phyloP scores from a whole-genome alignment of 2,797 vertebrate species.

The Gymnoscopelus microlampas region DNA sequence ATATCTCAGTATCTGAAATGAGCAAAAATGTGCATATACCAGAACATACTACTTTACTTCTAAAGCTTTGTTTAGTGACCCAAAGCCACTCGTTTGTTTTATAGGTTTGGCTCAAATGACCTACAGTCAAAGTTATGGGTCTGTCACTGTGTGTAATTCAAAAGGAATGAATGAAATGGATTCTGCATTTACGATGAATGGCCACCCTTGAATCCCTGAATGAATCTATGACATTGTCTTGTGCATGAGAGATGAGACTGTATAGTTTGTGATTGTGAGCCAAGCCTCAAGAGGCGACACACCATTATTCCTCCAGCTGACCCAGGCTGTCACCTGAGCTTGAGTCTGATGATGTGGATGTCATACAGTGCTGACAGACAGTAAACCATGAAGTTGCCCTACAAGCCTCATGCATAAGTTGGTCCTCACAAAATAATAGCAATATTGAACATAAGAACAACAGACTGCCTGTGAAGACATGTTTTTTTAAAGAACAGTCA shows the following conservation, averaged over 20 bases:
- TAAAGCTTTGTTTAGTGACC: too few species aligned
- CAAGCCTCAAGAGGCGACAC: too few species aligned
- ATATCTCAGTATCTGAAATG: too few species aligned
- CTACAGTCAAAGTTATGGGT: too few species aligned
- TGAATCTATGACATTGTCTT: too few species aligned
- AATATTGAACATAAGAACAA: background rate
- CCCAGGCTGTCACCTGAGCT: constrained; percentile 50
- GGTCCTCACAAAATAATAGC: background rate
- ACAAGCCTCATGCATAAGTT: background rate
- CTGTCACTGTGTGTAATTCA: too few species aligned
- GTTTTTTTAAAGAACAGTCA: background rate
- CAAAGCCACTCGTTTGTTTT: background rate
- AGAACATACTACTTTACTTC: too few species aligned
- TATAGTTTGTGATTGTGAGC: too few species aligned
- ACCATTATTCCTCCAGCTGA: background rate
- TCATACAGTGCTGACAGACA: constrained; percentile 19
- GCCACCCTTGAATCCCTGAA: too few species aligned
- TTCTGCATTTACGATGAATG: background rate
- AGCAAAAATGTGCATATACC: too few species aligned
- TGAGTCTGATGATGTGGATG: background rate
- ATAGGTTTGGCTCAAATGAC: background rate
- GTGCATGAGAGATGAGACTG: too few species aligned
- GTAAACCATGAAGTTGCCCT: constrained; percentile 30
- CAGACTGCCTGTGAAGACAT: background rate
- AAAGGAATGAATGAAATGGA: constrained; percentile 18